Base-by-base conservation (phyloP, 2,113 vertebrate species). In the Colius striatus region DNA sequence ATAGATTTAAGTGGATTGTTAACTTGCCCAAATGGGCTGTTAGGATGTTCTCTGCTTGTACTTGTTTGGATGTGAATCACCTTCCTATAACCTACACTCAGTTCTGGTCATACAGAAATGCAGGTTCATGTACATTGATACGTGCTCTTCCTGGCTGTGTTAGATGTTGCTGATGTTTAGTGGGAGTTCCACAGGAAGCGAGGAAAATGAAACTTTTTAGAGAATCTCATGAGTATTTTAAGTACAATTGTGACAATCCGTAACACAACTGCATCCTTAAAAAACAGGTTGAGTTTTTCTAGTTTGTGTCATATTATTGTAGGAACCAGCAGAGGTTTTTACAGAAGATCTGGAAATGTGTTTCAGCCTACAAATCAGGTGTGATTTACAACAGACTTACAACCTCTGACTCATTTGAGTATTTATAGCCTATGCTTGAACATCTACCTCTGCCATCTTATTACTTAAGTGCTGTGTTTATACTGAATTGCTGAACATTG, bases 371-470 rank as follows among this genome's bases (percentile, higher is more conserved):
- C 87, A 89, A 85, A 79, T 89, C 66, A 71, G 87, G 87, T 94
- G 43, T 83, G 70, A 95, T 94, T 95, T 96, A 87, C 83, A 92
- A 27, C 80, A 93, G 83, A 81, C 67, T 89, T 87, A 84, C 29
- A 75, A 92, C 78, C 74, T 80, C 89, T 92, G 90, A 94, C 76
- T 96, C 95, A 97, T 95, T 81, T 73, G 74, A 90, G 75, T 96
- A 89, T 96, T 96, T 95, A 92, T 96, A 95, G 93, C 67, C 93
- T 92, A 43, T 84, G 62, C 85, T 91, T 89, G 71, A 93, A 58
- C 95, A 95, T 91, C 90, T 95, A 88, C 83, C 73, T 85, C 72
- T 95, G 75, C 95, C 91, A 94, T 95, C 94, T 93, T 96, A 88
- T 93, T 96, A 87, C 80, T 78, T 76, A 89, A 96, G 84, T 80